phyloP scores from a whole-genome alignment of 2,113 vertebrate species.

The Bubo scandiacus region DNA sequence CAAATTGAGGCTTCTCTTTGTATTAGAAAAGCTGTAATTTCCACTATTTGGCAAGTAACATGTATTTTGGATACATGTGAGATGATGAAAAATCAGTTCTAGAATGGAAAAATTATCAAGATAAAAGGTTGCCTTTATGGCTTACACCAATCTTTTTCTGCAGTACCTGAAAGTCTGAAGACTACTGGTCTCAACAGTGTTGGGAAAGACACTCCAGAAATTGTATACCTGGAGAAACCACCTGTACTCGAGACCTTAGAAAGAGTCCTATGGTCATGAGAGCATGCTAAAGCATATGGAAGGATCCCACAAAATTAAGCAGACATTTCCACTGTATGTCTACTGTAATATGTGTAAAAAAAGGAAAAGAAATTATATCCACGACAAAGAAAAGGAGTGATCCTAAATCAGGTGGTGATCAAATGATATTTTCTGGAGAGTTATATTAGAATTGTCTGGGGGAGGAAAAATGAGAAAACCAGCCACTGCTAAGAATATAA shows the following conservation, averaged over 20 bases:
- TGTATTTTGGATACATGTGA: neutral
- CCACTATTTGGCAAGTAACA: neutral
- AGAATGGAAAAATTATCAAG: neutral
- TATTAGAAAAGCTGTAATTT: neutral
- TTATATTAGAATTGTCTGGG: conserved; percentile 56
- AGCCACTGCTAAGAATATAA: conserved; percentile 60
- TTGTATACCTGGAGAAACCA: neutral
- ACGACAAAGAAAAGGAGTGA: neutral
- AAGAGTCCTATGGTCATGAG: neutral
- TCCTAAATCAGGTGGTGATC: conserved; percentile 3
- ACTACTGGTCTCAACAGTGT: neutral
- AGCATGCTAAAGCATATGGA: neutral
- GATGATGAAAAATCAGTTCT: neutral
- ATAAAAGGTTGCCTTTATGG: neutral
- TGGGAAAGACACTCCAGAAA: neutral
- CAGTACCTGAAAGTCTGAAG: neutral
- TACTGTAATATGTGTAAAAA: neutral
- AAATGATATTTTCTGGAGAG: conserved; percentile 18
- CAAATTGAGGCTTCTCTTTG: neutral
- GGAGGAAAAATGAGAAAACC: conserved; percentile 44
- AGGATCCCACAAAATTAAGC: neutral
- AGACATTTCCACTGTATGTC: neutral
- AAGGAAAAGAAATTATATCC: conserved; percentile 1
- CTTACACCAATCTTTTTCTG: neutral
- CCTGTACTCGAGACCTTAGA: neutral